Base-by-base conservation (phyloP, 2,113 vertebrate genomes). In the Tachycineta bicolor region DNA sequence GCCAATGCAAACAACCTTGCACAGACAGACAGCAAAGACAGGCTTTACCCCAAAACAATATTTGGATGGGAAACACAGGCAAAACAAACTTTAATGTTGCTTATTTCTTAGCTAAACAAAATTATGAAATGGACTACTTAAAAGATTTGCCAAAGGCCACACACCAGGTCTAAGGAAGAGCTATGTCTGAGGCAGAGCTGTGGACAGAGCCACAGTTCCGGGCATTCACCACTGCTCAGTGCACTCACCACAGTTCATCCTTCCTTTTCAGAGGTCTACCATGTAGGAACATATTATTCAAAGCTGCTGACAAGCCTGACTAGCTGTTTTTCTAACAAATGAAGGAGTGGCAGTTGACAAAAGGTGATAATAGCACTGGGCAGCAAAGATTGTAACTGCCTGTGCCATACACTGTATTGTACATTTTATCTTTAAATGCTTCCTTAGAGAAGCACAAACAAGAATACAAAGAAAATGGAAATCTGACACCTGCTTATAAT, bases 401-500 rank as follows among this genome's bases (percentile, higher is more conserved):
- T 62, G 18, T 89, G 77, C 73, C 52, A n/a, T 50, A 15, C 53
- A 69, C 13, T 60, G 44, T 64, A 20, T 71, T 82, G 24, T 28
- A 88, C 21, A n/a, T 53, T 88, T 93, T 88, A 37, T 80, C 58
- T 94, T 88, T 53, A 68, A 78, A 75, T 71, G 29, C 41, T 83
- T 34, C 71, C 52, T 81, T 62, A 81, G 59, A 89, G 80, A 84
- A 89, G 77, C 23, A 76, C 74, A 49, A 92, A 75, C 65, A 76
- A 64, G 77, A 95, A 82, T 20, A 95, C 64, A 94, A 91, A 91
- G 34, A 56, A 89, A 80, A 56, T 67, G 41, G 60, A 95, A 92
- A 86, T 83, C 64, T 81, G 83, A 89, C 68, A 93, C 50, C 34
- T 82, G 74, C 41, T 86, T 87, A 43, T 89, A 94, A 94, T 97